Evolutionary conservation across 1,140 invertebrate species (phyloP), one percentile per base, ranked within the genome.

Genomic region (Plutomurus gul): DNA sequence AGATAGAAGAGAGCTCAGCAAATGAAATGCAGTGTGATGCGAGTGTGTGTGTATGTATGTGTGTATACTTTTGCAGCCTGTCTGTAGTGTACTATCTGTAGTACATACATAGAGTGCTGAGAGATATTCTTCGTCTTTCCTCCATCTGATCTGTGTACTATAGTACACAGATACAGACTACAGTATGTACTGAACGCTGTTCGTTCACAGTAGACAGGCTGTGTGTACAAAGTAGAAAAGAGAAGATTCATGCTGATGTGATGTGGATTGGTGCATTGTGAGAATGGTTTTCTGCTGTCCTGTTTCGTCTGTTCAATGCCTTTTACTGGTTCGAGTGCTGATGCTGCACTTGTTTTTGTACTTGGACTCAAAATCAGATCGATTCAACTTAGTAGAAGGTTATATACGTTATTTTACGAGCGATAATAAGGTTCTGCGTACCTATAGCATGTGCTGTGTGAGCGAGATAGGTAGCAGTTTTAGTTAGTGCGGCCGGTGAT

Each of bases 311-410:
- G 22, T 25, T 60, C 51, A 60, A 60, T 60, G 51, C 25, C 51
- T 60, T 60, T 60, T 27, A 16, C 8, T 60, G 5, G 25, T 27
- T 27, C 22, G 51, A 60, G 51, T 60, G 51, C 27, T 60, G 51
- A 60, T 25, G 5, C 51, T 60, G 51, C 51, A 60, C 22, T 60
- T 60, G 27, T 60, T 60, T 60, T 33, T 30, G 27, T 30, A 60
- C 51, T 60, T 60, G 27, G 27, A 60, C 51, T 60, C 22, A 60
- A 60, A 60, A 60, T 60, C 51, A 60, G 51, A 60, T 60, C 51
- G 22, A n/a, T 27, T 33, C 27, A 51, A 51, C 49, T 51, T 51
- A 0, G 1, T 51, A 56, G 27, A 60, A 60, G 51, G 51, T 30
- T 56, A 47, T n/a, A 47, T 60, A 30, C 51, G 25, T 20, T 49